These are phyloP conservation scores for Caradrina kadenii DNA, from an alignment of 2,888 invertebrate genomes.

Conservation along the genomic window DNA sequence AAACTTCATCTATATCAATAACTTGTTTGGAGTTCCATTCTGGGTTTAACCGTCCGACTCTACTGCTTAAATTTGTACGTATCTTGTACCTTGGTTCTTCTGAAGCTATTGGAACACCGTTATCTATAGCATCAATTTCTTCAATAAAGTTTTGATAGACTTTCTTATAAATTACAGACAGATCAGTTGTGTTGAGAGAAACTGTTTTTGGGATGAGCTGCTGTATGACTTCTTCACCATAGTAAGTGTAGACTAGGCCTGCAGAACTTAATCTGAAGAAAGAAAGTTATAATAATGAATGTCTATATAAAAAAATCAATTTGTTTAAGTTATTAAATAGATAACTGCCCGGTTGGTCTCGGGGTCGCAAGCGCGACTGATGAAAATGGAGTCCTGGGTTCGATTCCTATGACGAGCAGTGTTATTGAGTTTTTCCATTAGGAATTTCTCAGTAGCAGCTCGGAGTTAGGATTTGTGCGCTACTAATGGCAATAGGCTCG, in stretches of 20 bases:
- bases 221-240: constrained; percentile 95
- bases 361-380: no score
- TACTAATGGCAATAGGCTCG: no score
- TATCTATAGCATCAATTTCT: constrained; percentile 99
- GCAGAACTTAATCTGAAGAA: constrained; percentile 96
- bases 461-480: no score
- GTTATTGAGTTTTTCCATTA: no score
- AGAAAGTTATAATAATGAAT: neutral
- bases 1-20: constrained; percentile 90
- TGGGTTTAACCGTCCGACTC: constrained; percentile 95
- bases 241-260: constrained; percentile 97
- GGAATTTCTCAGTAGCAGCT: no score
- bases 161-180: constrained; percentile 91
- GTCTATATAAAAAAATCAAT: no score
- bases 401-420: no score
- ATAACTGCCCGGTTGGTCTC: no score
- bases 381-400: no score
- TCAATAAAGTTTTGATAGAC: constrained; percentile 97
- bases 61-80: constrained; percentile 94
- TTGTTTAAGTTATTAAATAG: no score
- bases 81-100: constrained; percentile 94
- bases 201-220: constrained; percentile 86
- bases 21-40: constrained; percentile 93
- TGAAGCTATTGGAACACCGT: constrained; percentile 96
- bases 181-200: constrained; percentile 83